Evolutionary conservation across 2,113 vertebrate species (phyloP), one percentile per base, ranked within the genome.

Genomic region (Mormyrus iriodes): DNA sequence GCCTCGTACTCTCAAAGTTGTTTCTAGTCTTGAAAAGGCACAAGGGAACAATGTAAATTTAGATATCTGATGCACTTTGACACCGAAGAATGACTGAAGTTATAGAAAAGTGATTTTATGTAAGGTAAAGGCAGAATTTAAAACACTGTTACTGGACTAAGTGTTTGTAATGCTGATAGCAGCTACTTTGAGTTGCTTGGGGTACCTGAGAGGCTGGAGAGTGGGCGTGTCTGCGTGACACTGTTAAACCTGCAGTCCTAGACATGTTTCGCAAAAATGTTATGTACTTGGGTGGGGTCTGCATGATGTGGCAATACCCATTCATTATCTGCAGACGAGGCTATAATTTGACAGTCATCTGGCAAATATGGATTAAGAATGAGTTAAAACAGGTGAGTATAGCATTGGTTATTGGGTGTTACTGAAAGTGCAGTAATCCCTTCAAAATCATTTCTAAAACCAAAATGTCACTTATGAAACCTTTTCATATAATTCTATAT

Each of bases 1-100:
- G 98, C 24, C 98, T 96, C 0, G 98, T 99, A 92, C 98, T 99
- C 95, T 99, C 98, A 94, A 99, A 99, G 94, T 99, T 99, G 95
- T 99, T 99, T 51, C 98, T 96, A 24, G 98, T 99, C 98, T 99
- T 93, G 76, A 91, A 83, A 86, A 86, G 39, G 94, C 86, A 93
- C 39, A 90, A 48, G 24, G 39, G 9, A 48, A 84, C 82, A 24
- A 24, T n/a, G 82, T n/a, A 48, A 48, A 19, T 84, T 48, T 39
- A 86, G 49, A 58, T 51, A 13, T 24, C 15, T 19, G 48, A 4
- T 51, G 35, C 7, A 15, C n/a, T 3, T 17, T 44, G 48, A 31
- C 84, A 31, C 24, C 52, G 84, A 85, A 51, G 21, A 48, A 85
- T 85, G 48, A 49, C 49, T 17, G 82, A 84, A 48, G 24, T 49